These are phyloP conservation scores for Syngnathus typhle DNA, from an alignment of 2,113 vertebrate genomes.

Conservation along the genomic window DNA sequence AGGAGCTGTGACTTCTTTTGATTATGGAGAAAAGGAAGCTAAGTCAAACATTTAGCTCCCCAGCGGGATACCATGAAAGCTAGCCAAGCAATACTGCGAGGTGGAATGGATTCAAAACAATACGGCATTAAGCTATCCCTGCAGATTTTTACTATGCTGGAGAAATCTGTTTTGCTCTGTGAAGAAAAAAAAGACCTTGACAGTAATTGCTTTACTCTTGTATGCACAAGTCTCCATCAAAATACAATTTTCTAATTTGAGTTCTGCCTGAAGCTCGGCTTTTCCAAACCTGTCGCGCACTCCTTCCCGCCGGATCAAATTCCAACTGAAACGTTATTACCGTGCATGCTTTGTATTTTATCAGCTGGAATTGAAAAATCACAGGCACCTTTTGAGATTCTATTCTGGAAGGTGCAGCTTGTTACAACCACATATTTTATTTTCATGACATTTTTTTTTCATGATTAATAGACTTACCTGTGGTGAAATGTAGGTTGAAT, in stretches of 20 bases:
- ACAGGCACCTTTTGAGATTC: constrained; percentile 61
- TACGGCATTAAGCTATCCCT: constrained; percentile 27
- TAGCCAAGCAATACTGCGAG: constrained; percentile 6
- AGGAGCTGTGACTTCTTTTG: constrained; percentile 27
- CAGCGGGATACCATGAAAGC: constrained; percentile 26
- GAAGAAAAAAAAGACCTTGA: constrained; percentile 19
- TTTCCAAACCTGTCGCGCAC: constrained; percentile 12
- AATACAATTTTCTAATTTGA: constrained; percentile 68
- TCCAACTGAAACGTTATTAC: constrained; percentile 61
- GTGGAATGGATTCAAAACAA: constrained; percentile 43
- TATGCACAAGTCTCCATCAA: constrained; percentile 52
- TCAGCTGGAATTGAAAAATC: constrained; percentile 56
- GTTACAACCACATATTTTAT: not conserved
- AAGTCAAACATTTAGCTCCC: constrained; percentile 33
- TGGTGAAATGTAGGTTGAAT: not conserved
- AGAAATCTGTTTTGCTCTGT: constrained; percentile 38
- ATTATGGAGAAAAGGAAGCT: constrained; percentile 16
- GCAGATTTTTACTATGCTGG: constrained; percentile 41
- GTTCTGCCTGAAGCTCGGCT: constrained; percentile 23
- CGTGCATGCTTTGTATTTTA: constrained; percentile 65
- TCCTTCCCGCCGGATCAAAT: constrained; percentile 52
- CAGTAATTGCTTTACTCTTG: constrained; percentile 64
- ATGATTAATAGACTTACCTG: not conserved
- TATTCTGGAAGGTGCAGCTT: constrained; percentile 26
- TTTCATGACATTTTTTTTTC: not conserved